Conservation (phyloP, 2,797 vertebrate genomes). For the Sardinella longiceps region DNA sequence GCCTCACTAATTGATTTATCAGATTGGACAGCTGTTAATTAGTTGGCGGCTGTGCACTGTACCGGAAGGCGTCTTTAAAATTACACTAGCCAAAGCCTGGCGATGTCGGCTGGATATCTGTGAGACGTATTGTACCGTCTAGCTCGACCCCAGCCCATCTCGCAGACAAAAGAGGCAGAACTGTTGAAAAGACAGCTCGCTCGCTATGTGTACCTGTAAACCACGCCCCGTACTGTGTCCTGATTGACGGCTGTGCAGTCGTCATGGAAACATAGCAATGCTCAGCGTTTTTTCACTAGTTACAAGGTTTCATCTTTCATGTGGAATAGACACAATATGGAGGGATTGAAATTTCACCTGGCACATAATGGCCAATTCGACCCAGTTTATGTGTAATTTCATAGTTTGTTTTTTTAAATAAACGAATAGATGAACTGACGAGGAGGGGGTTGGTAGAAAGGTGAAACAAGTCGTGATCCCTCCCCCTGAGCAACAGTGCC, state of each 20-base stretch:
- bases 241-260: constrained; percentile 39
- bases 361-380: background rate
- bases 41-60: constrained; percentile 24
- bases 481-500: constrained; percentile 15
- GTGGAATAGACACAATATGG: background rate
- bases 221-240: background rate
- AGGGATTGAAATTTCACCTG: no score
- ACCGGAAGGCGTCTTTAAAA: constrained; percentile 2
- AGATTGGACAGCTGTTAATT: constrained; percentile 34
- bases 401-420: no score
- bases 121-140: background rate
- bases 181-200: background rate
- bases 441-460: constrained; percentile 8
- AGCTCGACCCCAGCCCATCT: background rate
- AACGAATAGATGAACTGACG: background rate
- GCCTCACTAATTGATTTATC: constrained; percentile 45
- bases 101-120: background rate
- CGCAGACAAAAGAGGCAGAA: background rate
- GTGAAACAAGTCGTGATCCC: constrained; percentile 15
- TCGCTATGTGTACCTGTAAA: constrained; percentile 23
- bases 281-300: background rate
- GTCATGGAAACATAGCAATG: constrained; percentile 50
- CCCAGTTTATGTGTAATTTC: background rate
- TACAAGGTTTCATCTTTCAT: constrained; percentile 2
- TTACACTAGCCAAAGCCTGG: background rate